phyloP scores from a whole-genome alignment of 1,140 invertebrate species.

The Calosoma granatense region DNA sequence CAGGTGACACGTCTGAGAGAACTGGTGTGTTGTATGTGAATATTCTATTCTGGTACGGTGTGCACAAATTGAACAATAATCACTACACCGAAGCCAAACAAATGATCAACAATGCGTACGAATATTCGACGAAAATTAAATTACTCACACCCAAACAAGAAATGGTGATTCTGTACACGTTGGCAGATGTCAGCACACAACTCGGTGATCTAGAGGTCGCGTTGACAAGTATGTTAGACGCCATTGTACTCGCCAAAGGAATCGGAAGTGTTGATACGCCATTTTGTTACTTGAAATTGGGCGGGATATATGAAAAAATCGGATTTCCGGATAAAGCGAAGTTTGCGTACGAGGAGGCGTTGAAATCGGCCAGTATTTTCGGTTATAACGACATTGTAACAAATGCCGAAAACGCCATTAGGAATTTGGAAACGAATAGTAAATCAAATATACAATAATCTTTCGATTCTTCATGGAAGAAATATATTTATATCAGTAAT shows the following conservation, averaged over 20 bases:
- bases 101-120: slow-evolving; percentile 26
- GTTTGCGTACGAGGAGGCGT: slow-evolving; percentile 22
- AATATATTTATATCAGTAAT: slow-evolving; percentile 1
- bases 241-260: slow-evolving; percentile 28
- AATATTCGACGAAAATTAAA: slow-evolving; percentile 29
- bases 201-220: slow-evolving; percentile 27
- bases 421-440: slow-evolving; percentile 14
- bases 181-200: slow-evolving; percentile 29
- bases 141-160: slow-evolving; percentile 29
- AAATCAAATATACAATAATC: background rate
- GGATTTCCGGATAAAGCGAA: slow-evolving; percentile 22
- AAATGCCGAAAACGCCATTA: slow-evolving; percentile 19
- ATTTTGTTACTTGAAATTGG: slow-evolving; percentile 29
- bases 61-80: slow-evolving; percentile 27
- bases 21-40: slow-evolving; percentile 31
- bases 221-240: slow-evolving; percentile 27
- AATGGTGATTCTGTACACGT: slow-evolving; percentile 30
- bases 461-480: background rate
- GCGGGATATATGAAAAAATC: slow-evolving; percentile 28
- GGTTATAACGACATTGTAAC: slow-evolving; percentile 20
- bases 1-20: slow-evolving; percentile 26
- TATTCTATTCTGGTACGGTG: slow-evolving; percentile 31
- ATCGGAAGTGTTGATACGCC: slow-evolving; percentile 30
- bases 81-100: slow-evolving; percentile 24
- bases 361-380: slow-evolving; percentile 26